Evolutionary conservation across 2,797 vertebrate species (phyloP).

Genomic region (Sebastes umbrosus): DNA sequence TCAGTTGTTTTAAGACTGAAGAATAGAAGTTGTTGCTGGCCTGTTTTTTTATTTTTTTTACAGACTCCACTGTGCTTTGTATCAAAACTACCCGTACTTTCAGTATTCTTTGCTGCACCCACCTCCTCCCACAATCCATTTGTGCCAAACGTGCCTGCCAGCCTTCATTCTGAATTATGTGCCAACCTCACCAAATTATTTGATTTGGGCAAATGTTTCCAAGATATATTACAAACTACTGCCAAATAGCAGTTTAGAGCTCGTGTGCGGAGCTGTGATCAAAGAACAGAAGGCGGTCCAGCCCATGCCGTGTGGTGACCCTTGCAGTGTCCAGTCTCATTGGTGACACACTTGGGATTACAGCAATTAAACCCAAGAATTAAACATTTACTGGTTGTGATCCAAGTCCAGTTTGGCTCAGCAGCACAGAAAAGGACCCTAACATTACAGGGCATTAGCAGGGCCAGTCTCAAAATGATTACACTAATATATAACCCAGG

Average conservation of each 20-base stretch:
- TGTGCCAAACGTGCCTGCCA: neutral
- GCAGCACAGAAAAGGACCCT: neutral
- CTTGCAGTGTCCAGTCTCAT: neutral
- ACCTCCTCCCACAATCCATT: neutral
- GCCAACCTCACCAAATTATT: neutral
- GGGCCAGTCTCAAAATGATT: constrained; percentile 13
- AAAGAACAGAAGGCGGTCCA: constrained; percentile 4
- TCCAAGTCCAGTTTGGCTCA: neutral
- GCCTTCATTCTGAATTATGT: neutral
- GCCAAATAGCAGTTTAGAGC: constrained; percentile 18
- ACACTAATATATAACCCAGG: constrained; percentile 11
- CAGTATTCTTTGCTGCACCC: neutral
- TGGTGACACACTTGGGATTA: neutral
- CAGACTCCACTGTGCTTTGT: neutral
- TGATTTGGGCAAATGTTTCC: neutral
- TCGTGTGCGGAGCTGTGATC: neutral
- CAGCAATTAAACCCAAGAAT: neutral
- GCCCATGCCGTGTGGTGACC: neutral
- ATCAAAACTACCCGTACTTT: neutral
- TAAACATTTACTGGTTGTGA: neutral
- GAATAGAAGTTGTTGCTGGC: neutral
- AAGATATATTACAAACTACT: neutral
- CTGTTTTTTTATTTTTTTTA: too few species aligned
- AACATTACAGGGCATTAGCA: constrained; percentile 13
- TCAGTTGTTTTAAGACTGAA: neutral